phyloP scores from a whole-genome alignment of 1,140 invertebrate genomes.

The Bombus fervidus region DNA sequence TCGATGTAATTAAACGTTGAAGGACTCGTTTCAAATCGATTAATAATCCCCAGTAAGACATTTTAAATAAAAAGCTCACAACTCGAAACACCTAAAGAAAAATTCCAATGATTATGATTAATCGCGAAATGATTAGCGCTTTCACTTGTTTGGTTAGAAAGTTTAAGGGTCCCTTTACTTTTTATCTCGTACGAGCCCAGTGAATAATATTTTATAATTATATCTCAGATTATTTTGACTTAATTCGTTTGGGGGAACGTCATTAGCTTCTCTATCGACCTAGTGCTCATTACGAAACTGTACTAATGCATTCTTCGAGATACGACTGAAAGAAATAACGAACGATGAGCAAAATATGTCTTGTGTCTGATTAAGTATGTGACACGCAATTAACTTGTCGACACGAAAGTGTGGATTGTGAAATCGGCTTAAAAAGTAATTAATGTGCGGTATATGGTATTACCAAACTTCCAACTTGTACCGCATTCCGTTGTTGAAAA shows the following conservation, averaged over 20 bases:
- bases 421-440: not conserved
- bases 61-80: too few relatives aligned
- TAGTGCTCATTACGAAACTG: not conserved
- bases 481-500: not conserved
- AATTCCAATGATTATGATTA: too few relatives aligned
- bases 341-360: not conserved
- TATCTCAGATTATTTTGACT: too few relatives aligned
- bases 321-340: not conserved
- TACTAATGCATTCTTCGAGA: not conserved
- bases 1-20: too few relatives aligned
- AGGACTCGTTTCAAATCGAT: too few relatives aligned
- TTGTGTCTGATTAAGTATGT: not conserved
- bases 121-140: too few relatives aligned
- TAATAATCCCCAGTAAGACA: too few relatives aligned
- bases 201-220: too few relatives aligned
- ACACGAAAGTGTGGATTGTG: not conserved
- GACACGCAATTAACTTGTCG: conserved; percentile 7
- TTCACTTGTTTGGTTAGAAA: too few relatives aligned
- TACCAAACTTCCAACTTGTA: conserved; percentile 12
- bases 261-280: not conserved
- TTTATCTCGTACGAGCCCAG: too few relatives aligned
- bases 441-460: not conserved
- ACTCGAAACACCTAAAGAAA: too few relatives aligned
- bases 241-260: not conserved
- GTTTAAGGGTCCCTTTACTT: too few relatives aligned